These are phyloP conservation scores for Onychomys arenicola DNA, from an alignment of 2,797 vertebrate genomes.

Conservation along the genomic window DNA sequence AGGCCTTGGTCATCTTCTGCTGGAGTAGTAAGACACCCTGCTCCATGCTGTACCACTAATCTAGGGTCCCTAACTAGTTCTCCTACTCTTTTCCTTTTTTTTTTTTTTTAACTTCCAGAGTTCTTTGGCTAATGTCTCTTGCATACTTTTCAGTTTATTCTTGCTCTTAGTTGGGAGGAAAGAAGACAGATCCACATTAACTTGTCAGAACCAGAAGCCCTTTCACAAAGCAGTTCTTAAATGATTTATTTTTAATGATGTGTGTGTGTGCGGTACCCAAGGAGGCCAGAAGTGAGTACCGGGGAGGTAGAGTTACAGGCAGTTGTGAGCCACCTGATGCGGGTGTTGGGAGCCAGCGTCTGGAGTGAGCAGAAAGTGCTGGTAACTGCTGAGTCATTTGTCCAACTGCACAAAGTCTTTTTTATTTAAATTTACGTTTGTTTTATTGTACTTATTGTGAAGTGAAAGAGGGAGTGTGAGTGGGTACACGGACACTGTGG, in stretches of 20 bases:
- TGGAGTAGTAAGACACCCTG: neutral
- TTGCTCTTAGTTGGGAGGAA: neutral
- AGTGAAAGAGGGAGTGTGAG: neutral
- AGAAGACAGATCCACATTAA: neutral
- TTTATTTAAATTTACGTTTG: neutral
- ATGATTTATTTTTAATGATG: neutral
- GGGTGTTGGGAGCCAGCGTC: neutral
- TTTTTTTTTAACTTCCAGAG: neutral
- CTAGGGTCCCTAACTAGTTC: neutral
- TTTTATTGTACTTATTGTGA: neutral
- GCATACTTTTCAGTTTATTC: conserved; percentile 11
- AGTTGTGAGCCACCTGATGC: neutral
- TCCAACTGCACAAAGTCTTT: neutral
- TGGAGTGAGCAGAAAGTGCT: neutral
- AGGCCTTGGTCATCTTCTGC: neutral
- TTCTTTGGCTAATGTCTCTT: neutral
- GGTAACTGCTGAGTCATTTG: neutral
- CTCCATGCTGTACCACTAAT: neutral
- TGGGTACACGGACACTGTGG: fast-evolving
- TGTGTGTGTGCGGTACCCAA: neutral
- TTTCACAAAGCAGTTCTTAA: neutral
- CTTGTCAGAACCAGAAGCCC: neutral
- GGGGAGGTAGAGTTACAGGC: neutral
- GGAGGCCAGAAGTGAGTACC: neutral
- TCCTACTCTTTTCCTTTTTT: neutral